Evolutionary conservation across 2,113 vertebrate species (phyloP).

Genomic region (Plecturocebus donacophilus): DNA sequence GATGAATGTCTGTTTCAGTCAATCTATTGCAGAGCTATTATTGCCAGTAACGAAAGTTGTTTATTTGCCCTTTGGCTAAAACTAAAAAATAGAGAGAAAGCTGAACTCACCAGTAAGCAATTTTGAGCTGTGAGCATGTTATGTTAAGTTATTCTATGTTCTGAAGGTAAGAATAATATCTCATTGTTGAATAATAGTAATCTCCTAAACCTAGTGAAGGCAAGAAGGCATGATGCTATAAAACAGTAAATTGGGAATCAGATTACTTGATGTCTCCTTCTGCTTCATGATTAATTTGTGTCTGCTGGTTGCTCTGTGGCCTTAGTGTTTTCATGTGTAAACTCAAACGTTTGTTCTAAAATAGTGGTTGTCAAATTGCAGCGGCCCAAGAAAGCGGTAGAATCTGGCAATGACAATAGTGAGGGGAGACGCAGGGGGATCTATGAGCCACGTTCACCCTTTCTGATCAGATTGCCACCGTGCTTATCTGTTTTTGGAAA

Average conservation of each 20-base stretch:
- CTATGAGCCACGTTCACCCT: neutral
- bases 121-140: neutral
- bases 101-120: neutral
- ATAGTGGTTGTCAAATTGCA: neutral
- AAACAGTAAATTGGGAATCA: neutral
- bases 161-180: neutral
- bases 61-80: neutral
- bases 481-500: neutral
- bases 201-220: neutral
- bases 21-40: neutral
- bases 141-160: neutral
- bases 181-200: neutral
- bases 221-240: neutral
- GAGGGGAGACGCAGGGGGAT: neutral
- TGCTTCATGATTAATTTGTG: neutral
- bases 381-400: neutral
- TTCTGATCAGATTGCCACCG: neutral
- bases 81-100: neutral
- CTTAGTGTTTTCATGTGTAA: neutral
- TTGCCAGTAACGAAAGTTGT: neutral
- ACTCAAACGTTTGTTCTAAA: neutral
- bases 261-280: neutral
- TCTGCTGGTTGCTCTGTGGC: neutral
- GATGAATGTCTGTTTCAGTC: neutral
- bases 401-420: neutral